Evolutionary conservation across 1,140 invertebrate species (phyloP), one percentile per base, ranked within the genome.

Genomic region (Tetraneura akinire): DNA sequence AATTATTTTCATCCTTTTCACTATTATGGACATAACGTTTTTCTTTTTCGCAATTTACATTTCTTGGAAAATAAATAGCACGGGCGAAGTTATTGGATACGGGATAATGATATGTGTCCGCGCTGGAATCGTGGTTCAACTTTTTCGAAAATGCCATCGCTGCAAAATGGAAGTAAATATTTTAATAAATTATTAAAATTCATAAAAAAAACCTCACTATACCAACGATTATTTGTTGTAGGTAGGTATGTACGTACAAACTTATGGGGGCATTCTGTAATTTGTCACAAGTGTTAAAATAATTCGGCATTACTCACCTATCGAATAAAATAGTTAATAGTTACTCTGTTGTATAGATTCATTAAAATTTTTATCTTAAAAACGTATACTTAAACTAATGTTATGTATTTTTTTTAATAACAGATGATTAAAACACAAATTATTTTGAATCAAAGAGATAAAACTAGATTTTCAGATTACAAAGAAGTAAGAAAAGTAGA

Each of bases 121-220:
- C 1, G n/a, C 66, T 5, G n/a, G 37, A 6, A 23, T 70, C 14
- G n/a, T 29, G 21, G 23, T 71, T 49, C 21, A 29, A 51, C 45
- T 71, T 32, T 71, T 71, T n/a, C 68, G 47, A 18, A 49, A 23
- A 9, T 29, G 21, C 9, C 42, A 71, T 2, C 16, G 1, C 2
- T 71, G 68, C 47, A 71, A 51, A 13, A 29, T 4, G 1, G 23
- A 71, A 21, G 68, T 71, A 71, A 70, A 42, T 45, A n/a, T n/a
- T n/a, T n/a, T n/a, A n/a, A n/a, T n/a, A n/a, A n/a, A n/a, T n/a
- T n/a, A n/a, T n/a, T n/a, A n/a, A n/a, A n/a, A n/a, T n/a, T n/a
- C n/a, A n/a, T n/a, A n/a, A n/a, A n/a, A n/a, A n/a, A n/a, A n/a
- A n/a, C n/a, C n/a, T n/a, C n/a, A n/a, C n/a, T n/a, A n/a, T n/a